Percentiles rank a stretch among this genome's conserved stretches.
These are phyloP conservation scores for Amphiprion clarkii DNA, from an alignment of 2,797 vertebrate genomes.

Conservation along the genomic window DNA sequence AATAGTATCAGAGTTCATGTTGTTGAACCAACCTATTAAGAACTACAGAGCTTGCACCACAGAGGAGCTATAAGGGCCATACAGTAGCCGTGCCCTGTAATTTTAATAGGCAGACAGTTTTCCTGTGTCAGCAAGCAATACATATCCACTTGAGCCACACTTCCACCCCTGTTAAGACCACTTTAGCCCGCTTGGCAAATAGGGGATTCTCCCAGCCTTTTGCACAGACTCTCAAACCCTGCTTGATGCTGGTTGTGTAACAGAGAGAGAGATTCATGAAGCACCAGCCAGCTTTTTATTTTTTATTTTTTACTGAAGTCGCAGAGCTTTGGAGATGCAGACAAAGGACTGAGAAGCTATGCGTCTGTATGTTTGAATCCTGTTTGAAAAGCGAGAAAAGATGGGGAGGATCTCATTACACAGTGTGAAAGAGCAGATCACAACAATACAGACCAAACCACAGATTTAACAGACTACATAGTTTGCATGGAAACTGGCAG, in stretches of 20 bases:
- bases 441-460: constrained; percentile 21
- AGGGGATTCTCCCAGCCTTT: constrained; percentile 64
- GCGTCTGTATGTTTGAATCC: constrained; percentile 48
- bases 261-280: constrained; percentile 48
- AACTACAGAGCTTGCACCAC: constrained; percentile 39
- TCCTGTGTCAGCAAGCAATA: constrained; percentile 58
- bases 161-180: constrained; percentile 67
- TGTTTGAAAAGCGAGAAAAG: constrained; percentile 19
- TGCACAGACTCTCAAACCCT: constrained; percentile 43
- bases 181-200: constrained; percentile 70
- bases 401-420: constrained; percentile 53
- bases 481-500: constrained; percentile 35
- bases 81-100: constrained; percentile 10
- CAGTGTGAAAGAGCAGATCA: constrained; percentile 31
- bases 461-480: constrained; percentile 34
- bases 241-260: constrained; percentile 70
- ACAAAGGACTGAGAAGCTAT: constrained; percentile 52
- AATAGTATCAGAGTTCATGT: constrained; percentile 4
- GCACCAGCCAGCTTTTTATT: constrained; percentile 39
- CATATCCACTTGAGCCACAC: constrained; percentile 68
- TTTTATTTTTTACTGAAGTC: constrained; percentile 53
- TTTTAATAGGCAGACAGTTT: constrained; percentile 45
- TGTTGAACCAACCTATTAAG: constrained; percentile 16
- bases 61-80: constrained; percentile 11
- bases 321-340: constrained; percentile 54